Base-by-base conservation (phyloP, 2,888 invertebrate species). In the Agapetus fuscipes region DNA sequence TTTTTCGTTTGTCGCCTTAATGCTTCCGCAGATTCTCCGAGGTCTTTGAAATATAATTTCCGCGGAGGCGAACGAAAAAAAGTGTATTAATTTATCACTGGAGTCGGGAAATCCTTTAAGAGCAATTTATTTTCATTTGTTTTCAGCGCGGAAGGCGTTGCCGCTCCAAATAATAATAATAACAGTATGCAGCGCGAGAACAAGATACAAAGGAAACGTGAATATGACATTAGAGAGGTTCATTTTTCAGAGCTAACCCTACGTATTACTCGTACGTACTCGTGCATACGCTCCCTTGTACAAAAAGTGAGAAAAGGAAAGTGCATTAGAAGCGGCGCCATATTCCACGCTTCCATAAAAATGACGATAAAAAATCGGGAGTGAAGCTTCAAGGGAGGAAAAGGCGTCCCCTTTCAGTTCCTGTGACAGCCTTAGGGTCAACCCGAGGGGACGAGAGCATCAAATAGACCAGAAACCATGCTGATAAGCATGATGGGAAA, bases 81-180 rank as follows among this genome's bases (percentile, higher is more conserved):
- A 28, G 11, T 4, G 28, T n/a, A 28, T 28, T 11, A n/a, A n/a
- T 7, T 28, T n/a, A 28, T 28, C 6, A 9, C 12, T 6, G 28
- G 7, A 28, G 5, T 5, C 11, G 12, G 27, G n/a, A 11, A 27
- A 11, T 12, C 4, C 12, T 27, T 11, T 27, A 27, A 5, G 10
- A 3, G 12, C 12, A 27, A 5, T 9, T 4, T 27, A 27, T n/a
- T n/a, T 35, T 35, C 27, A 35, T 35, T 28, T 17, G 17, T 35
- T 28, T 35, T 35, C 35, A 28, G 35, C 17, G n/a, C 35, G 35
- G 17, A n/a, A n/a, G n/a, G n/a, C n/a, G n/a, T n/a, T n/a, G n/a
- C n/a, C n/a, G n/a, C n/a, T n/a, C n/a, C n/a, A n/a, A n/a, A n/a
- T n/a, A n/a, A n/a, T n/a, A n/a, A n/a, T n/a, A n/a, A n/a, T n/a